Conservation (phyloP, 2,797 vertebrate genomes). For the Octomys mimax region DNA sequence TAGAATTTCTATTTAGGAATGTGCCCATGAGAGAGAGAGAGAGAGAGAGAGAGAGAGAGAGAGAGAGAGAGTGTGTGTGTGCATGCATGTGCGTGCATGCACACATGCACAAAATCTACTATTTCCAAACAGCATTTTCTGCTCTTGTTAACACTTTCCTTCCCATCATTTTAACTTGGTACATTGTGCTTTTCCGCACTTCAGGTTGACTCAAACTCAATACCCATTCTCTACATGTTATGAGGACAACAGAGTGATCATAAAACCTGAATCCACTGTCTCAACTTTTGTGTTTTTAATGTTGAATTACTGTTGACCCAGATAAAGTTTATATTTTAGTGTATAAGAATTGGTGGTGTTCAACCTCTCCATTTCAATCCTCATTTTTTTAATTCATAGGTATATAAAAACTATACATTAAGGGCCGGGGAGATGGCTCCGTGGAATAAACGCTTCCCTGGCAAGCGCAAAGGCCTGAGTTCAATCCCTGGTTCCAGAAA, state of each 20-base stretch:
- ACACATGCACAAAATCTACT: background rate
- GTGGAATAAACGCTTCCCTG: too few species aligned
- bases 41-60: too few species aligned
- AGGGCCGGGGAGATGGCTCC: background rate
- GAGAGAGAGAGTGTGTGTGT: too few species aligned
- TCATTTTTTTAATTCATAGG: background rate
- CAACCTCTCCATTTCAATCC: background rate
- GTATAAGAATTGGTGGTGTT: background rate
- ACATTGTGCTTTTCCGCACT: background rate
- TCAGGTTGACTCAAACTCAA: background rate
- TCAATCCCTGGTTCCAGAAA: too few species aligned
- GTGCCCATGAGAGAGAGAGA: too few species aligned
- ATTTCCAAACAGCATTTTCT: slow-evolving; percentile 56
- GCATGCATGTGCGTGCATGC: background rate
- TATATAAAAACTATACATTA: background rate
- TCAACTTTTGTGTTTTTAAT: background rate
- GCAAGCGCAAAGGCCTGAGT: too few species aligned
- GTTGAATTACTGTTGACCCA: background rate
- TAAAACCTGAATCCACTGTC: background rate
- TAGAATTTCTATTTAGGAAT: background rate
- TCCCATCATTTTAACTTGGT: background rate
- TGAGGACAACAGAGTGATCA: background rate
- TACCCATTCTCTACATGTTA: background rate
- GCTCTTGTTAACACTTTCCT: slow-evolving; percentile 47
- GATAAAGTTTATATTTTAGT: background rate